Percentiles rank a stretch among this genome's conserved stretches.
These are phyloP conservation scores for Piaya cayana DNA, from an alignment of 2,113 vertebrate species.

Conservation along the genomic window DNA sequence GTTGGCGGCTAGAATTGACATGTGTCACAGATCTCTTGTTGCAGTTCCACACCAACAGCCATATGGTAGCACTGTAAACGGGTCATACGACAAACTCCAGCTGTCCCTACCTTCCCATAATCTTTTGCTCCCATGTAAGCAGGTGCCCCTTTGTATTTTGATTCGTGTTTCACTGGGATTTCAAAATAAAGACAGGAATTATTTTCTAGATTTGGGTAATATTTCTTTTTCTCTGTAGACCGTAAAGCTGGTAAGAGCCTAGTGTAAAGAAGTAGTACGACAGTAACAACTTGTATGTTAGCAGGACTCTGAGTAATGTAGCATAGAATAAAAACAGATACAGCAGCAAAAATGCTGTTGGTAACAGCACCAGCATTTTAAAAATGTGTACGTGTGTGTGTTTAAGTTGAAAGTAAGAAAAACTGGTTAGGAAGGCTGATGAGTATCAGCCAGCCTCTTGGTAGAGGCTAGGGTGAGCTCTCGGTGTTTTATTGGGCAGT, in stretches of 20 bases:
- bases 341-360: background rate
- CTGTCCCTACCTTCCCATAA: background rate
- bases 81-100: background rate
- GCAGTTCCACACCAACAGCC: background rate
- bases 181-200: background rate
- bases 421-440: background rate
- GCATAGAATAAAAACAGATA: background rate
- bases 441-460: background rate
- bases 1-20: slow-evolving; percentile 9
- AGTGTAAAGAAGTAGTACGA: background rate
- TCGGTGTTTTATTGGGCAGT: background rate
- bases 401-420: background rate
- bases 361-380: background rate
- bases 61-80: background rate
- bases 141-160: background rate
- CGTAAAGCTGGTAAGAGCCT: background rate
- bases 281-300: background rate
- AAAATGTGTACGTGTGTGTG: background rate
- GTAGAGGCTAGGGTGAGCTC: background rate
- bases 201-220: background rate
- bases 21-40: background rate
- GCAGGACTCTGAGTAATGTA: background rate
- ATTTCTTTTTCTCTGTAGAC: background rate
- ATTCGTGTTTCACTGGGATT: background rate
- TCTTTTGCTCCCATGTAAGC: background rate